Base-by-base conservation (phyloP, 2,888 invertebrate genomes). In the Poecilobothrus nobilitatus region DNA sequence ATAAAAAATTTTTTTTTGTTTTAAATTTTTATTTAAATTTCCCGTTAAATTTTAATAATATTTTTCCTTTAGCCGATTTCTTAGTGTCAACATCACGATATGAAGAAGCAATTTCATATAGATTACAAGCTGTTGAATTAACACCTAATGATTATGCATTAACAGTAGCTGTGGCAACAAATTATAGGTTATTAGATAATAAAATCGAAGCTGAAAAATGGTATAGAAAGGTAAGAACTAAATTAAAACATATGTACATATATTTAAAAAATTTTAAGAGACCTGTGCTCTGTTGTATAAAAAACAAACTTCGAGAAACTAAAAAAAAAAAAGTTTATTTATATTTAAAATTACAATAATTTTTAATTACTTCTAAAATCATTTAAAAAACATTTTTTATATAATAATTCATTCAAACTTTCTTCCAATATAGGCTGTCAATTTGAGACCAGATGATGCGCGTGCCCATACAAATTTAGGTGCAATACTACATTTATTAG, bases 391-490 rank as follows among this genome's bases (percentile, higher is more conserved):
- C 37, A 37, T 37, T 5, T 37, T 37, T 37, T 37, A 37, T 5
- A 3, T 4, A 37, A 37, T 8, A 12, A 10, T 37, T 37, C 1
- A n/a, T 18, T 53, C 18, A 18, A 53, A 53, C 6, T 53, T 53
- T 64, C 1, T 37, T n/a, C 34, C 53, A 53, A 53, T n/a, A 64
- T 5, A 82, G 82, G 82, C 84, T 66, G 82, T 83, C 8, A 78
- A 78, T 21, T 72, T 85, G 67, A 80, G 83, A 72, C 84, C 85
- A 0, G 82, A 94, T 89, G 93, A 95, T 77, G 91, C 95, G 0
- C 88, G 93, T 73, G 92, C 94, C 70, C 94, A 95, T 82, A 94
- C 95, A 76, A 97, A 97, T 82, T 86, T 96, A 69, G 97, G 97
- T 33, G 97, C 97, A 70, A 97, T 97, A 78, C 85, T 95, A 70